phyloP scores from a whole-genome alignment of 2,888 invertebrate species.

The Dicyrtoma fusca region DNA sequence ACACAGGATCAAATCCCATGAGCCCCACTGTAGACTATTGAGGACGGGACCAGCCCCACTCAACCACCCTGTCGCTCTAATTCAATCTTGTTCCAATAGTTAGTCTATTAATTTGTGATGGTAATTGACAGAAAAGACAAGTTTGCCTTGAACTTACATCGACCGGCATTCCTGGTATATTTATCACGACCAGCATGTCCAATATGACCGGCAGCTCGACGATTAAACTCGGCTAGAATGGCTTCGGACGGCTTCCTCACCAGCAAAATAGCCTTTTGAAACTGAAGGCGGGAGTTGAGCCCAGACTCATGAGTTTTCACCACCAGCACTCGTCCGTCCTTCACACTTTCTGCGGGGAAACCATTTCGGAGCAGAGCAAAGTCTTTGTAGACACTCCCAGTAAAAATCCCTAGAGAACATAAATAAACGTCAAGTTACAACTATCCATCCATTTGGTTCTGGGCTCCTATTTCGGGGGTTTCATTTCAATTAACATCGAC shows the following conservation, averaged over 20 bases:
- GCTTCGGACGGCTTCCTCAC: conserved; percentile 74
- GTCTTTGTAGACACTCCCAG: conserved; percentile 81
- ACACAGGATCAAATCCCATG: too few relatives aligned
- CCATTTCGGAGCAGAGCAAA: conserved; percentile 76
- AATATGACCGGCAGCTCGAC: conserved; percentile 77
- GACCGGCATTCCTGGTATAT: conserved; percentile 67
- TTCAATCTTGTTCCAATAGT: too few relatives aligned
- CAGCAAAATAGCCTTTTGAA: conserved; percentile 71
- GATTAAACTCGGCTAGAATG: conserved; percentile 77
- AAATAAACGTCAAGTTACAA: too few relatives aligned
- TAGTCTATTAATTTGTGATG: too few relatives aligned
- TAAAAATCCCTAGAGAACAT: conserved; percentile 67
- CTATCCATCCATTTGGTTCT: too few relatives aligned
- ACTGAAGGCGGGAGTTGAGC: conserved; percentile 64
- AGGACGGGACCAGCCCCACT: too few relatives aligned
- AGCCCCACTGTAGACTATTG: too few relatives aligned
- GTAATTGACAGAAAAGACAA: too few relatives aligned
- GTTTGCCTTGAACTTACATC: conserved; percentile 62
- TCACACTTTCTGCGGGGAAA: conserved; percentile 76
- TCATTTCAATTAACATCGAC: too few relatives aligned
- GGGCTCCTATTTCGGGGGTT: too few relatives aligned
- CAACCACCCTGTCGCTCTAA: too few relatives aligned
- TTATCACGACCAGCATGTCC: conserved; percentile 74
- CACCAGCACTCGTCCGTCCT: conserved; percentile 74
- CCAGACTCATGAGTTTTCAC: conserved; percentile 81